A percentile compares a stretch with the other conserved stretches of the same genome.
These are phyloP conservation scores for Stictonetta naevosa DNA, from an alignment of 2,113 vertebrate species.

Conservation along the genomic window DNA sequence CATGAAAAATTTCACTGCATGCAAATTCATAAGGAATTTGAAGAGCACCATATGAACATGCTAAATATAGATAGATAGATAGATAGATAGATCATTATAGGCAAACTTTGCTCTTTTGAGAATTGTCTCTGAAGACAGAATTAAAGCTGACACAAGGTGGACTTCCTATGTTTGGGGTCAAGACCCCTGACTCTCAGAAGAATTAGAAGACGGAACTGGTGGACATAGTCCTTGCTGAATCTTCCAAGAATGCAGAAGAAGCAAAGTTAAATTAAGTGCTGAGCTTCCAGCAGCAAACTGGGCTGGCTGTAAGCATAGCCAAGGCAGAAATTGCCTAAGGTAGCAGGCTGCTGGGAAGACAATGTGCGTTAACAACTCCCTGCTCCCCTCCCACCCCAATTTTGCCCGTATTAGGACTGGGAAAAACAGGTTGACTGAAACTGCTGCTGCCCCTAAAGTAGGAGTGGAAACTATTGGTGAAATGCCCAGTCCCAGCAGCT, in stretches of 20 bases:
- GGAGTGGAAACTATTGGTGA: slow-evolving; percentile 61
- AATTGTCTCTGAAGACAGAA: neutral
- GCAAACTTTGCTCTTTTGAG: neutral
- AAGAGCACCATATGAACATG: neutral
- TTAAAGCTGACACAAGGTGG: neutral
- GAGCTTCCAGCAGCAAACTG: neutral
- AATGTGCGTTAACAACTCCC: neutral
- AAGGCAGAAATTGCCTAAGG: neutral
- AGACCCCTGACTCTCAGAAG: neutral
- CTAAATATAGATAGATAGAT: neutral
- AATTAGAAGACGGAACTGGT: neutral
- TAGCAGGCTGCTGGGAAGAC: neutral
- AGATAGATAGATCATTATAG: neutral
- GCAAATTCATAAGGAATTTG: neutral
- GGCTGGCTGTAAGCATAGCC: neutral
- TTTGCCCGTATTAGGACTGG: slow-evolving; percentile 46
- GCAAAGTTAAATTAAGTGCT: neutral
- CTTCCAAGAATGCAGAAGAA: neutral
- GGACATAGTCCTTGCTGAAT: neutral
- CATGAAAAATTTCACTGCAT: neutral
- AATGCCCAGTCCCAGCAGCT: slow-evolving; percentile 61
- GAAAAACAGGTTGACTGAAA: slow-evolving; percentile 44
- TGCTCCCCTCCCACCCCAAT: neutral
- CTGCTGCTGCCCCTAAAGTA: slow-evolving; percentile 26
- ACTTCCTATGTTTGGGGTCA: neutral